These are phyloP conservation scores for Phymatocera aterrima DNA, from an alignment of 2,888 invertebrate genomes.

Conservation along the genomic window DNA sequence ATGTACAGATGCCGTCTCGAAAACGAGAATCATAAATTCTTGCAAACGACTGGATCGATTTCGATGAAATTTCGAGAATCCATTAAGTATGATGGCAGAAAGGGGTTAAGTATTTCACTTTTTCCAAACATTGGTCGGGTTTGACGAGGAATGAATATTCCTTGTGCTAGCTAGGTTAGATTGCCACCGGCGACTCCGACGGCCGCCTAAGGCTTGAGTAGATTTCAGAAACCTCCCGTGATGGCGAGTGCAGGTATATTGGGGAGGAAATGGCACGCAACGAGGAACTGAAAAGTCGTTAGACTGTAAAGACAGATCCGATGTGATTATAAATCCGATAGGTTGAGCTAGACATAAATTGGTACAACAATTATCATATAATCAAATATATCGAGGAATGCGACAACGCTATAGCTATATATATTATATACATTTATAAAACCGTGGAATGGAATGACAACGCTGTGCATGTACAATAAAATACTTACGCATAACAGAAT, in stretches of 20 bases:
- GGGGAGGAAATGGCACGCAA: conserved; percentile 1
- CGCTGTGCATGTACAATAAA: conserved; percentile 50
- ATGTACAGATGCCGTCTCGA: too few species aligned
- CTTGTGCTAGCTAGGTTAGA: too few species aligned
- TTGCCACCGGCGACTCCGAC: too few species aligned
- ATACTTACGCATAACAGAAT: conserved; percentile 60
- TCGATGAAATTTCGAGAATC: too few species aligned
- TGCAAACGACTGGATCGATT: too few species aligned
- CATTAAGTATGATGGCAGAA: too few species aligned
- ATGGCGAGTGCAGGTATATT: background rate
- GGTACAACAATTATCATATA: conserved; percentile 16
- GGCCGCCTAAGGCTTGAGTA: too few species aligned
- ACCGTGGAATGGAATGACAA: background rate
- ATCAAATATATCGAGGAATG: conserved; percentile 14
- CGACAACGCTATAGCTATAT: background rate
- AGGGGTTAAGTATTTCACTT: too few species aligned
- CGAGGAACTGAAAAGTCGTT: background rate
- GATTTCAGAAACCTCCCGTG: conserved; percentile 1
- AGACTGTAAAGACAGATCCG: background rate
- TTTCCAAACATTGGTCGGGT: too few species aligned
- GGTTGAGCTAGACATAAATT: background rate
- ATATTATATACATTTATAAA: background rate
- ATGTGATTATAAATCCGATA: conserved; percentile 7
- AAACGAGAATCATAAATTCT: too few species aligned
- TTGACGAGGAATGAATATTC: too few species aligned